Conservation (phyloP, 2,888 invertebrate species). For the Melinaea menophilus region DNA sequence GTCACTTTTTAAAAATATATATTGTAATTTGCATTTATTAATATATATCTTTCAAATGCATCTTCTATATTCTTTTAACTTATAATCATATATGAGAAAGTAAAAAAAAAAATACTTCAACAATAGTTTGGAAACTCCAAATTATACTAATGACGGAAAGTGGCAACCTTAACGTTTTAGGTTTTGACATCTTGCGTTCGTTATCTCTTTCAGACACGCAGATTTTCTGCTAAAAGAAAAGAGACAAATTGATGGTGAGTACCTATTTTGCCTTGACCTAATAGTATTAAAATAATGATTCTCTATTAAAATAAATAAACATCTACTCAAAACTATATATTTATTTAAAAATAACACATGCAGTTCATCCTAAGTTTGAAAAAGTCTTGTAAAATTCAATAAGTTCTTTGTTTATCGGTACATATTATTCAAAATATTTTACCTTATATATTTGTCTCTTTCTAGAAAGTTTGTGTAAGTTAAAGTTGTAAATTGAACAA, state of each 20-base stretch:
- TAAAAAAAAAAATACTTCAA: too few species aligned
- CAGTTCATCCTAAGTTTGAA: too few species aligned
- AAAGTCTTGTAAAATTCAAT: background rate
- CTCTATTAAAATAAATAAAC: background rate
- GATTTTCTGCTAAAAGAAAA: background rate
- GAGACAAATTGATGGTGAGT: slow-evolving; percentile 1
- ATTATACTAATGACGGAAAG: too few species aligned
- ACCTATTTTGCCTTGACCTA: slow-evolving; percentile 2
- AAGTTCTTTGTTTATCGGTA: background rate
- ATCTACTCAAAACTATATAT: background rate
- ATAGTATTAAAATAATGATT: background rate
- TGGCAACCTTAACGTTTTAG: background rate
- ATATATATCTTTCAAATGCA: too few species aligned
- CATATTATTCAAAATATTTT: background rate
- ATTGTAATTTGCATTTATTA: too few species aligned
- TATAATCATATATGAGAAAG: too few species aligned
- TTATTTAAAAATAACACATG: background rate
- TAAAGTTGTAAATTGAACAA: background rate
- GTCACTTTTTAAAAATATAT: too few species aligned
- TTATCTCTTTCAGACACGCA: slow-evolving; percentile 2
- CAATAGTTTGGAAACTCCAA: too few species aligned
- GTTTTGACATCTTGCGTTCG: background rate
- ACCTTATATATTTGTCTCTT: background rate
- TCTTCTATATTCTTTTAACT: too few species aligned
- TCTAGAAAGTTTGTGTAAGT: background rate